Evolutionary conservation across 2,888 invertebrate species (phyloP).

Genomic region (Unio pictorum): DNA sequence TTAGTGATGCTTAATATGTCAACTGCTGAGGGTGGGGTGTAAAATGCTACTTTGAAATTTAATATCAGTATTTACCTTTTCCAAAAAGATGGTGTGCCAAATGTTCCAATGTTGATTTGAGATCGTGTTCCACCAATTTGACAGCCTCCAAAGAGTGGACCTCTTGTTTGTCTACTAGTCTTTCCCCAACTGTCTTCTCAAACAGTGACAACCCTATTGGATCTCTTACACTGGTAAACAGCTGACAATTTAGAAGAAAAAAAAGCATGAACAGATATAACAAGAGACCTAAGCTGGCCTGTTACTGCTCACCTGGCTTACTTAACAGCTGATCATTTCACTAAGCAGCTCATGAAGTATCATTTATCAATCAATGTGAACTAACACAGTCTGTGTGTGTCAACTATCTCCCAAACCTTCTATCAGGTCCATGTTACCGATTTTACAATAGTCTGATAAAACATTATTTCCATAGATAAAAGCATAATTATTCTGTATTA

Average conservation of each 20-base stretch:
- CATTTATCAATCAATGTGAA: no score
- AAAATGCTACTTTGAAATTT: no score
- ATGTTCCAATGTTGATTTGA: constrained; percentile 85
- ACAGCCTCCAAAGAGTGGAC: constrained; percentile 90
- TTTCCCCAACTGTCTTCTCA: constrained; percentile 58
- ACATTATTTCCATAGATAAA: no score
- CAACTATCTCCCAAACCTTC: no score
- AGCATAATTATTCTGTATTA: no score
- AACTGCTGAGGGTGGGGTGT: no score
- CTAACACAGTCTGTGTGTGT: not conserved
- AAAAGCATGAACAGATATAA: constrained; percentile 2
- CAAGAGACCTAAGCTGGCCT: not conserved
- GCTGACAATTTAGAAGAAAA: constrained; percentile 30
- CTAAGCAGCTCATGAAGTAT: not conserved
- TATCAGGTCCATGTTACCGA: no score
- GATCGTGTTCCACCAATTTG: constrained; percentile 86
- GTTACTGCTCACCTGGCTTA: not conserved
- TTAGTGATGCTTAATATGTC: not conserved
- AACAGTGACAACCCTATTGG: constrained; percentile 49
- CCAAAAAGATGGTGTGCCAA: constrained; percentile 87
- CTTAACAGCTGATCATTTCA: constrained; percentile 17
- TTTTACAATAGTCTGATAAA: no score
- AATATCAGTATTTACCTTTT: constrained; percentile 73
- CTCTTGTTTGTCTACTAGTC: constrained; percentile 81
- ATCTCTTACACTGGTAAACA: constrained; percentile 46